These are phyloP conservation scores for Antheraea yamamai DNA, from an alignment of 2,888 invertebrate species.

Conservation along the genomic window DNA sequence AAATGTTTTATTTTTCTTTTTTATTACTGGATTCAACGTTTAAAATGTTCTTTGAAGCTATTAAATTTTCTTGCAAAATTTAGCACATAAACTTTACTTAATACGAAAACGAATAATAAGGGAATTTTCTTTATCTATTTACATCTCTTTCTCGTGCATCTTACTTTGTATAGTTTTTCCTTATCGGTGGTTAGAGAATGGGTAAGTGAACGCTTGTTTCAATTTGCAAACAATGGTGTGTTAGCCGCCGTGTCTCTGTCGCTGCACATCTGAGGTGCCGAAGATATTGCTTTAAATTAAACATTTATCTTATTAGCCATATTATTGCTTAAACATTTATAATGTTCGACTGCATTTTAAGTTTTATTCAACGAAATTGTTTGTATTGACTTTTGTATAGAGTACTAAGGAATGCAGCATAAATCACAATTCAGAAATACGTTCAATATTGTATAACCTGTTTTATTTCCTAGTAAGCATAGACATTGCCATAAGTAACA, in stretches of 20 bases:
- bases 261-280: constrained; percentile 62
- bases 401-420: not conserved
- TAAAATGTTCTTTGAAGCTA: not conserved
- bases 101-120: not conserved
- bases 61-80: not conserved
- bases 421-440: too few relatives aligned
- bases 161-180: constrained; percentile 43
- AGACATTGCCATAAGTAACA: not conserved
- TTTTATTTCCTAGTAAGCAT: not conserved
- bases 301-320: constrained; percentile 35
- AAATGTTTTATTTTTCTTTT: too few relatives aligned
- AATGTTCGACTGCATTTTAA: constrained; percentile 1
- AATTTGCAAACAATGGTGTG: constrained; percentile 81
- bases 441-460: not conserved
- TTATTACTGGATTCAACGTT: not conserved
- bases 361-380: not conserved
- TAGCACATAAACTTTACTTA: constrained; percentile 2
- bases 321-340: constrained; percentile 1
- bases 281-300: constrained; percentile 68
- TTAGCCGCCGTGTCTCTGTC: constrained; percentile 70
- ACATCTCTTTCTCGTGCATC: constrained; percentile 15
- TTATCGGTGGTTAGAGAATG: constrained; percentile 43
- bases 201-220: constrained; percentile 61
- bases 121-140: constrained; percentile 5
- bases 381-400: not conserved